Percentiles rank a stretch among this genome's conserved stretches.
phyloP scores from a whole-genome alignment of 1,140 invertebrate genomes.

The Drosophila guanche region DNA sequence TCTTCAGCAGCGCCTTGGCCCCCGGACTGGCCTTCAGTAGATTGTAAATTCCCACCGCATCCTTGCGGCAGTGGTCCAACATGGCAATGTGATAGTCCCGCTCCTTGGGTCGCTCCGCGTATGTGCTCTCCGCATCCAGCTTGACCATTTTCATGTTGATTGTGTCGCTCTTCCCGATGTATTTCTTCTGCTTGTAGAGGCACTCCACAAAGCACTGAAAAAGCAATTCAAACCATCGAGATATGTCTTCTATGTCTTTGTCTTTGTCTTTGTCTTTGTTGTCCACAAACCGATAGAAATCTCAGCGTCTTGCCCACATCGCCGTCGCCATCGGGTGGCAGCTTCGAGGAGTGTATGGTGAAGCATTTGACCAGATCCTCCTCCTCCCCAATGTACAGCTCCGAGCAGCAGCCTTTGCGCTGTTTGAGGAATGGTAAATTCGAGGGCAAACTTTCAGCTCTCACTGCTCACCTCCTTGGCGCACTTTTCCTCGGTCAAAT shows the following conservation, averaged over 20 bases:
- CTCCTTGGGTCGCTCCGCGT: conserved; percentile 55
- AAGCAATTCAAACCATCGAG: too few relatives aligned
- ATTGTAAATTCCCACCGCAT: conserved; percentile 37
- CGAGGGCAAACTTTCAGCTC: not conserved
- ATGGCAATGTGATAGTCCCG: conserved; percentile 53
- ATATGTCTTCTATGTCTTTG: too few relatives aligned
- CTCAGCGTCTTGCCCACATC: conserved; percentile 39
- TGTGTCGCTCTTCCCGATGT: conserved; percentile 59
- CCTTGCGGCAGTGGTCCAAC: conserved; percentile 59
- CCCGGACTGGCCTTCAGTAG: conserved; percentile 51
- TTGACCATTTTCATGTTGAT: conserved; percentile 77
- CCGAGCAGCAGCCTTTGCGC: conserved; percentile 55
- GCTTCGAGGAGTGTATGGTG: conserved; percentile 44
- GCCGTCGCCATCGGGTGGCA: conserved; percentile 34
- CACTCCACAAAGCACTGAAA: conserved; percentile 69
- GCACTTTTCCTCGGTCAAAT: conserved; percentile 37
- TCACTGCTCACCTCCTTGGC: conserved; percentile 29
- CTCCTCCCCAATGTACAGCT: conserved; percentile 43
- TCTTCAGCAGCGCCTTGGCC: conserved; percentile 32
- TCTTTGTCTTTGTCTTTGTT: too few relatives aligned
- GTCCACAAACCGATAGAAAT: conserved; percentile 71
- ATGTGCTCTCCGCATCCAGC: conserved; percentile 52
- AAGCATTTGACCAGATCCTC: conserved; percentile 54
- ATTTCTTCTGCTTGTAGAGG: conserved; percentile 66
- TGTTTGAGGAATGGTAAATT: not conserved